A percentile compares a stretch with the other conserved stretches of the same genome.
These are phyloP conservation scores for Cryptus armator DNA, from an alignment of 2,888 invertebrate species.

Conservation along the genomic window DNA sequence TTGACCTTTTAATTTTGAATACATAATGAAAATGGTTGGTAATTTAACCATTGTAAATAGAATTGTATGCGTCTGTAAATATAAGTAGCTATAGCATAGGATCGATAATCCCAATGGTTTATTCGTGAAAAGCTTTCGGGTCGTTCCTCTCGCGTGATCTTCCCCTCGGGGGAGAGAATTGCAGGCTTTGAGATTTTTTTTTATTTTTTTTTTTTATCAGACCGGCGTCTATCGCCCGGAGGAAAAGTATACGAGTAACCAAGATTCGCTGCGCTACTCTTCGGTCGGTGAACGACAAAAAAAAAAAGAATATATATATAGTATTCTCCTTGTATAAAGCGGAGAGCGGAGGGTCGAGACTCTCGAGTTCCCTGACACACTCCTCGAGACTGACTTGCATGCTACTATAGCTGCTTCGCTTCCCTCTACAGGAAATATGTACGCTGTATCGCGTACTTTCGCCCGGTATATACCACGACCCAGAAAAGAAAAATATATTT, in stretches of 20 bases:
- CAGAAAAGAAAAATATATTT: constrained; percentile 71
- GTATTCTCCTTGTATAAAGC: constrained; percentile 48
- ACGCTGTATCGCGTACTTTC: constrained; percentile 20
- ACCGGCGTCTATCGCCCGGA: constrained; percentile 56
- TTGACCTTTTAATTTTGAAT: constrained; percentile 29
- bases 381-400: constrained; percentile 54
- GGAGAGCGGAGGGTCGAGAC: constrained; percentile 43
- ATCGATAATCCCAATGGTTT: constrained; percentile 58
- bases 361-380: constrained; percentile 59
- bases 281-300: constrained; percentile 39
- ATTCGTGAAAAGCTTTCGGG: constrained; percentile 58
- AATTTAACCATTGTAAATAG: constrained; percentile 44
- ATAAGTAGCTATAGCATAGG: constrained; percentile 25
- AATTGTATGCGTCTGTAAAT: not conserved
- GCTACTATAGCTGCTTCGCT: constrained; percentile 15
- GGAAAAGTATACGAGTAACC: constrained; percentile 33
- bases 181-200: constrained; percentile 50
- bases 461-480: constrained; percentile 31
- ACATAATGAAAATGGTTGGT: constrained; percentile 1
- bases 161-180: constrained; percentile 10
- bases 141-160: constrained; percentile 58
- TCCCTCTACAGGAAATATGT: constrained; percentile 30
- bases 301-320: constrained; percentile 18
- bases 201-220: constrained; percentile 31
- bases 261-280: constrained; percentile 40